Evolutionary conservation across 2,888 invertebrate genomes (phyloP), one percentile per base, ranked within the genome.

Genomic region (Drosophila prostipennis): DNA sequence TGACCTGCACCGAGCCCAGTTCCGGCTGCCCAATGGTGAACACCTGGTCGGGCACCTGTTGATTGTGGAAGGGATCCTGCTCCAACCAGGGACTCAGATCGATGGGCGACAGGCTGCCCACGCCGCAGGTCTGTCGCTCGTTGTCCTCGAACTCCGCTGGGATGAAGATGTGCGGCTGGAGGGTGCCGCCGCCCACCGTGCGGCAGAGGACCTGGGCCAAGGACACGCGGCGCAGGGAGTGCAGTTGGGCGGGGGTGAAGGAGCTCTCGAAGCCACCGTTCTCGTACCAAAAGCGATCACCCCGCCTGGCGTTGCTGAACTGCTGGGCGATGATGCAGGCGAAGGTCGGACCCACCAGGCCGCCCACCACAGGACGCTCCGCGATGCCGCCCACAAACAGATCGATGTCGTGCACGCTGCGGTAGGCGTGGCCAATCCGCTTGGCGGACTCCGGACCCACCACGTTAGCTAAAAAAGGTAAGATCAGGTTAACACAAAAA

Each of bases 271-370:
- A 94, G 3, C 94, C 94, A 2, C 94, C 94, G 89, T 97, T 97
- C 91, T 97, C 97, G 85, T 96, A 96, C 96, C 96, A 96, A 90
- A 96, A 96, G 67, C 96, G 92, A 90, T 96, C 96, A 13, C 96
- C 96, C 89, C 94, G 95, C 1, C 96, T 94, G 1, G 96, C 92
- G 87, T 96, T 96, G 10, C 94, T 93, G 88, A 97, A 97, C 91
- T 97, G 97, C 83, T 96, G 96, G 0, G 96, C 97, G 48, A 97
- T 95, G 59, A 98, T 96, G 89, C 97, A 98, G 32, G 96, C 96
- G 81, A 97, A 97, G 0, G 96, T 96, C 0, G 97, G 97, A 0
- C 97, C 97, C 0, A 97, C 96, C 2, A 97, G 91, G 0, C 96
- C 97, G 2, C 91, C 91, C 0, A 94, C 92, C 0, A 97, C 95